Evolutionary conservation across 2,113 vertebrate species (phyloP).

Genomic region (Murina feae): DNA sequence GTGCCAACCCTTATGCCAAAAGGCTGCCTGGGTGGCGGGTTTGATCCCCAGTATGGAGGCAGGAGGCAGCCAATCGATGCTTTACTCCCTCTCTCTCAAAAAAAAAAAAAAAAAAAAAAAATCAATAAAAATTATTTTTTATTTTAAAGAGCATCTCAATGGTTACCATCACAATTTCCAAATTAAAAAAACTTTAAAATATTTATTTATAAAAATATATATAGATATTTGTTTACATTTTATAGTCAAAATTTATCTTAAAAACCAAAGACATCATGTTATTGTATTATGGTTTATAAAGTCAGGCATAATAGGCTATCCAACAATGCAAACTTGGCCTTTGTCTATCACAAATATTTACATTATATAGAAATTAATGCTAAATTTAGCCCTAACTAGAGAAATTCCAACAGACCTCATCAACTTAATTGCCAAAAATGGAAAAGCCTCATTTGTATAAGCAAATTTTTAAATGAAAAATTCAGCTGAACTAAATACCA

Average conservation of each 20-base stretch:
- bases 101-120: no score
- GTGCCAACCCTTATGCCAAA: no score
- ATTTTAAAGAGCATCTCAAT: background rate
- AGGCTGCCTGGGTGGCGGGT: no score
- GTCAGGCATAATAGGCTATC: background rate
- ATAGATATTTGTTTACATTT: background rate
- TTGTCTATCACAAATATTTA: background rate
- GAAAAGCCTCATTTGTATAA: background rate
- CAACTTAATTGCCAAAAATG: background rate
- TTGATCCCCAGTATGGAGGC: no score
- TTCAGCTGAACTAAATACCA: background rate
- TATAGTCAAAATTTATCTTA: constrained; percentile 9
- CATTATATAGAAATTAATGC: background rate
- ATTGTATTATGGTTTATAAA: background rate
- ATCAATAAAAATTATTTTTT: no score
- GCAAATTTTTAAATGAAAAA: background rate
- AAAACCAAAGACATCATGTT: background rate
- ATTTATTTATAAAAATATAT: background rate
- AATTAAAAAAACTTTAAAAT: constrained; percentile 24
- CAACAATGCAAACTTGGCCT: background rate
- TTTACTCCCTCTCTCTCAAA: no score
- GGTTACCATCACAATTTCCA: background rate
- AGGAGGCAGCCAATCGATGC: no score
- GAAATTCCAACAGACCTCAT: background rate
- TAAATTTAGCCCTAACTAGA: background rate